Evolutionary conservation across 2,113 vertebrate genomes (phyloP).

Genomic region (Taxidea taxus): DNA sequence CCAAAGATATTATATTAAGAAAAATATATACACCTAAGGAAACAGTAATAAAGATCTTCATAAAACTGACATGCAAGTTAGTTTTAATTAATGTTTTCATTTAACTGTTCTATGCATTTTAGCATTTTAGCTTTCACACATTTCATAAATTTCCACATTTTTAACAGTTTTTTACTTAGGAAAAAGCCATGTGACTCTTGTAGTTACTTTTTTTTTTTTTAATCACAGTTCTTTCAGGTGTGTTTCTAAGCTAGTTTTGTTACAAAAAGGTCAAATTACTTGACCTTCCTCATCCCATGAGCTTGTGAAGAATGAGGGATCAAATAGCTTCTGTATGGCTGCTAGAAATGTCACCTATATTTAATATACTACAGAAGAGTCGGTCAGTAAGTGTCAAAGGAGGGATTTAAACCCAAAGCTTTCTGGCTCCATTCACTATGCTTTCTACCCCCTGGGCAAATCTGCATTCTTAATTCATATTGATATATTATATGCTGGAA

Average conservation of each 20-base stretch:
- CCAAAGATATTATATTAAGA: neutral
- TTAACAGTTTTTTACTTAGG: slow-evolving; percentile 63
- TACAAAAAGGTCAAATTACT: slow-evolving; percentile 73
- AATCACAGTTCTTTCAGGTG: neutral
- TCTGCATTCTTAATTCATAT: neutral
- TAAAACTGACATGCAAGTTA: slow-evolving; percentile 39
- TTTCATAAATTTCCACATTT: slow-evolving; percentile 52
- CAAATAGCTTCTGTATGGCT: slow-evolving; percentile 5
- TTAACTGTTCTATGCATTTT: neutral
- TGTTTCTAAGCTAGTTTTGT: slow-evolving; percentile 64
- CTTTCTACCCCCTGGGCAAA: neutral
- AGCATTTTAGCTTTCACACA: neutral
- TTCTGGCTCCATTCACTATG: neutral
- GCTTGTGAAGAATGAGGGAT: neutral
- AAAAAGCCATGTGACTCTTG: neutral
- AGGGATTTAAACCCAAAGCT: neutral
- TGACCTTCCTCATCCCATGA: slow-evolving; percentile 5
- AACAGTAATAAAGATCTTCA: neutral
- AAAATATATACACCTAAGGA: neutral
- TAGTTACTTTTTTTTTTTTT: neutral
- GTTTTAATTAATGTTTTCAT: slow-evolving; percentile 36
- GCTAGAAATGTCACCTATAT: slow-evolving; percentile 57
- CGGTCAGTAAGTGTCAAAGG: slow-evolving; percentile 20
- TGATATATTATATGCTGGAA: neutral
- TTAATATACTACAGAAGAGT: neutral